Percentiles rank a stretch among this genome's conserved stretches.
Conservation (phyloP, 2,797 vertebrate genomes). For the Remorina albescens region DNA sequence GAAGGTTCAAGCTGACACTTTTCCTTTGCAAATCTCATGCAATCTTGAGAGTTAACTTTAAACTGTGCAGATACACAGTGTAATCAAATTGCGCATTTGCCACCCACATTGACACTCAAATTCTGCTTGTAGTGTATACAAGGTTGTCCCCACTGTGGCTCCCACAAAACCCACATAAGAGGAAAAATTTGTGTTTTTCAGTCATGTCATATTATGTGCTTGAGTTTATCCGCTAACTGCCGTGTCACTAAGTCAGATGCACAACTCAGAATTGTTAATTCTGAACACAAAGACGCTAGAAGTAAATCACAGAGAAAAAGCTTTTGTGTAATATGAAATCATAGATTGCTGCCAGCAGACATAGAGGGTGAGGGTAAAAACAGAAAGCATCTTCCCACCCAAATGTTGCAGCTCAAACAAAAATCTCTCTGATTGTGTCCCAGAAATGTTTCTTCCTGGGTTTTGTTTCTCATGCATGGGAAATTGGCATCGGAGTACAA, state of each 20-base stretch:
- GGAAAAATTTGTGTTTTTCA: conserved; percentile 41
- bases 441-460: conserved; percentile 57
- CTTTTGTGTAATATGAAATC: conserved; percentile 33
- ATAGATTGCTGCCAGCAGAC: conserved; percentile 22
- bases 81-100: conserved; percentile 65
- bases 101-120: conserved; percentile 70
- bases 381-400: conserved; percentile 54
- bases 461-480: conserved; percentile 59
- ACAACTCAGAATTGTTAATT: conserved; percentile 21
- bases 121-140: conserved; percentile 45
- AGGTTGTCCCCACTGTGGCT: conserved; percentile 41
- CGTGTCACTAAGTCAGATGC: conserved; percentile 11
- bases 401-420: conserved; percentile 49
- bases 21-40: conserved; percentile 52
- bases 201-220: conserved; percentile 34
- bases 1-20: conserved; percentile 52
- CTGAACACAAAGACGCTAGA: conserved; percentile 5
- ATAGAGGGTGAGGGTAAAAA: conserved; percentile 17
- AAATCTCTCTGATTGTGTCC: conserved; percentile 55
- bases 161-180: conserved; percentile 55
- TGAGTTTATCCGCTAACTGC: conserved; percentile 19
- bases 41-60: conserved; percentile 61
- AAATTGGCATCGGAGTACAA: conserved; percentile 61
- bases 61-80: conserved; percentile 56
- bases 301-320: conserved; percentile 11